A percentile compares a stretch with the other conserved stretches of the same genome.
Evolutionary conservation across 2,113 vertebrate species (phyloP).

Genomic region (Craseonycteris thonglongyai): DNA sequence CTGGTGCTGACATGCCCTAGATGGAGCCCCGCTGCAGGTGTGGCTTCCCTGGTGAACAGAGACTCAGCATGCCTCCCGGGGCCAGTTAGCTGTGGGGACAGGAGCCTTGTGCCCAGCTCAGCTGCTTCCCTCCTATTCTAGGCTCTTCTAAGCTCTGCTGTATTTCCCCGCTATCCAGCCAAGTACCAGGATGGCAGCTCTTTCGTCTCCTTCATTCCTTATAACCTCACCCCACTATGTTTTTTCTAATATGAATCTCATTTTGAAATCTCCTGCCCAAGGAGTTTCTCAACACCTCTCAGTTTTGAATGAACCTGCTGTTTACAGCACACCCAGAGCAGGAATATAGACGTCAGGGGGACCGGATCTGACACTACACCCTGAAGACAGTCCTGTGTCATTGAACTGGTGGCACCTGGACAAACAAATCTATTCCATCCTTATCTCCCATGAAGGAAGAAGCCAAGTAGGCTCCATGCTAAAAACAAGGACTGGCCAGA

Average conservation of each 20-base stretch:
- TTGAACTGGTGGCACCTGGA: background rate
- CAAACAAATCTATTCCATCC: conserved; percentile 5
- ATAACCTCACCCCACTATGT: background rate
- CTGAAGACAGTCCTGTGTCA: conserved; percentile 3
- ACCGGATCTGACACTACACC: background rate
- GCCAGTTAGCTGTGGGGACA: background rate
- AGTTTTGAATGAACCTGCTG: conserved; percentile 50
- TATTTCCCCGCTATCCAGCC: background rate
- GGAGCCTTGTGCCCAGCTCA: background rate
- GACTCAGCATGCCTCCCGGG: background rate
- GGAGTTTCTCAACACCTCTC: conserved; percentile 59
- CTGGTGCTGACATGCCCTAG: background rate
- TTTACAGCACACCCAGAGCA: conserved; percentile 10
- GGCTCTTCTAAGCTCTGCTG: background rate
- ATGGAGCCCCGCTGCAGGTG: background rate
- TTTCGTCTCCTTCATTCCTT: conserved; percentile 9
- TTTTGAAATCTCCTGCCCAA: conserved; percentile 68
- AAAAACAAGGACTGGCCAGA: background rate
- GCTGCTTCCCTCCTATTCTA: background rate
- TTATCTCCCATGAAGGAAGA: background rate
- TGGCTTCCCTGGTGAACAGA: background rate
- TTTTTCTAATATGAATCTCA: conserved; percentile 47
- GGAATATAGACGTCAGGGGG: background rate
- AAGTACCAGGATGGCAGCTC: background rate
- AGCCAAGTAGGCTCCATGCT: background rate